Base-by-base conservation (phyloP, 92 coral and sea anemone species). In the Hydrozoanthus gracilis region DNA sequence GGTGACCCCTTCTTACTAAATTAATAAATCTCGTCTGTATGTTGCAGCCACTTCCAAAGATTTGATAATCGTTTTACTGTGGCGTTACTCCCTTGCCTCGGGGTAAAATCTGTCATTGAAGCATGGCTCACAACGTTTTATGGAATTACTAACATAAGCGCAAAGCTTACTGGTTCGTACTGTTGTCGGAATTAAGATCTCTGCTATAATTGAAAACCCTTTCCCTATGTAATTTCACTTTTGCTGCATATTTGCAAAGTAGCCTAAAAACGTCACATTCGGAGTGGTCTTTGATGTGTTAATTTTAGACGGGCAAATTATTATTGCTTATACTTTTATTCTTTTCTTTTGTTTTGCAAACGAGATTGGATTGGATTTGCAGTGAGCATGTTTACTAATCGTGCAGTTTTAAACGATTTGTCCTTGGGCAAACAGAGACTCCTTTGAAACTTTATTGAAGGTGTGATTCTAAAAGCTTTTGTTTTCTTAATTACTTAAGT, bases 281-380 rank as follows among this genome's bases (percentile, higher is more conserved):
- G 77, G 54, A 44, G 47, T 55, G 0, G 20, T 62, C 85, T 80
- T 80, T 80, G 74, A 65, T 64, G 85, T 80, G 85, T 65, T 64
- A 80, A 80, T 80, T 80, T 48, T 80, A 47, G 73, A 47, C 61
- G 15, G 58, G 51, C 48, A 65, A 66, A 66, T 65, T 62, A 65
- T 64, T 65, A 44, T 65, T 49, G 49, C 74, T 65, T 64, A 51
- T 45, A 44, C 47, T 80, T 64, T 39, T 80, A 56, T 65, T 80
- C 44, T 20, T 64, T 80, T 80, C 85, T 80, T 60, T 80, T 80
- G 85, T 80, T 80, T 79, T 16, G 49, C 45, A 80, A 49, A 68
- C 64, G 75, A 66, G 73, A 80, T 44, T 5, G 62, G 61, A 65
- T 80, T 80, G 85, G 75, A 80, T 80, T 80, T 80, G 49, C 69